Base-by-base conservation (phyloP, 2,797 vertebrate species). In the Parauchenoglanis ngamensis region DNA sequence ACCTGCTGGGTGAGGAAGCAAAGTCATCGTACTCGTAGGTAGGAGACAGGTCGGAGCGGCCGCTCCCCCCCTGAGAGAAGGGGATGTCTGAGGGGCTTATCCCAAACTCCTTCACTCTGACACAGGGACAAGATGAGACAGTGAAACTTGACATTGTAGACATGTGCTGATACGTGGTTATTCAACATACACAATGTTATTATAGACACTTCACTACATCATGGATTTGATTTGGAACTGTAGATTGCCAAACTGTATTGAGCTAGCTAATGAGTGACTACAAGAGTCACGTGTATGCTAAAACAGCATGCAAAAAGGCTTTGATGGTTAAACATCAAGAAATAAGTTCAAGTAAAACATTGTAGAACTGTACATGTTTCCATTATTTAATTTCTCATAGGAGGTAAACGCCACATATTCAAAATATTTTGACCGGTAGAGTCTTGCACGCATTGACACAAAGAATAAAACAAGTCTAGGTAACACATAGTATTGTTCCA, bases 71-170 rank as follows among this genome's bases (percentile, higher is more conserved):
- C 96, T 98, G 98, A 88, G 96, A 95, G 96, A 99, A 99, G 94
- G 98, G 98, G 92, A 99, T 99, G 94, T 99, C 98, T 86, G 98
- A 98, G 77, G 98, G 98, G 94, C 97, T 99, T 92, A 99, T 99
- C 93, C 98, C 98, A 95, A 98, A 98, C 96, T 98, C 98, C 95
- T 99, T 99, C 90, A 99, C 98, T 96, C 98, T 99, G 96, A 93
- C 93, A 94, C 92, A 57, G 89, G 95, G 94, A 90, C 93, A 95
- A 94, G 94, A 95, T 91, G 94, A 91, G 70, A 78, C 12, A 21
- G 40, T 59, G 40, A 87, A 46, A 83, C 2, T 7, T 8, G 8
- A 65, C 59, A 7, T 23, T 52, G 46, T 10, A 31, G 25, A 28
- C 61, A 59, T 25, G 25, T 12, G n/a, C 61, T 67, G 15, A 63